phyloP scores from a whole-genome alignment of 2,113 vertebrate species.

The Glaucidium brasilianum region DNA sequence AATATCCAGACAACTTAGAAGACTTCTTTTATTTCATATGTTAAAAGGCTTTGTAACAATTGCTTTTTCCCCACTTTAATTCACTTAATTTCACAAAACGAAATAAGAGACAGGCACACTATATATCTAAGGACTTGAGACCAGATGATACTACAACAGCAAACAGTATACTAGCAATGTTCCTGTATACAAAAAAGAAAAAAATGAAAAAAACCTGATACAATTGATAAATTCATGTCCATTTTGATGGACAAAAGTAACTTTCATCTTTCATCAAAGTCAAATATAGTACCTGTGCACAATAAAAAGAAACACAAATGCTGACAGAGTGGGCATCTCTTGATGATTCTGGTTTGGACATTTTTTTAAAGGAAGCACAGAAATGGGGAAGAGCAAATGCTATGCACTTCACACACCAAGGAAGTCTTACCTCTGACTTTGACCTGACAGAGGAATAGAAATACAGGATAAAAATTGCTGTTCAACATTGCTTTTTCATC shows the following conservation, averaged over 20 bases:
- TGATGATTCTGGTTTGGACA: not conserved
- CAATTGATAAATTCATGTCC: not conserved
- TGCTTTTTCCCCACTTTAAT: not conserved
- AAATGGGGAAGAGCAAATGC: not conserved
- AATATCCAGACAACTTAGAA: not conserved
- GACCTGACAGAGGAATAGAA: not conserved
- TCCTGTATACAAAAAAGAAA: not conserved
- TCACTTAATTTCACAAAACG: not conserved
- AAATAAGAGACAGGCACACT: not conserved
- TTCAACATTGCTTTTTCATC: not conserved
- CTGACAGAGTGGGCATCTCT: not conserved
- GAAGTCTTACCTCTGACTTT: not conserved
- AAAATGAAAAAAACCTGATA: not conserved
- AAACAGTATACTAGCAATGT: not conserved
- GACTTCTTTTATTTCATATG: not conserved
- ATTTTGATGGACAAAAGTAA: not conserved
- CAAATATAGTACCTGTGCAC: not conserved
- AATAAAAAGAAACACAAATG: not conserved
- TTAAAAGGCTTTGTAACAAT: not conserved
- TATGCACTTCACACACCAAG: not conserved
- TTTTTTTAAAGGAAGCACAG: slow-evolving; percentile 38
- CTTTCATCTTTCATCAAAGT: not conserved
- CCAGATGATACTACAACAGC: not conserved
- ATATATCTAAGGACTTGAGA: not conserved
- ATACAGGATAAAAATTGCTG: not conserved